Evolutionary conservation across 2,888 invertebrate genomes (phyloP).

Genomic region (Drosophila emarginata): DNA sequence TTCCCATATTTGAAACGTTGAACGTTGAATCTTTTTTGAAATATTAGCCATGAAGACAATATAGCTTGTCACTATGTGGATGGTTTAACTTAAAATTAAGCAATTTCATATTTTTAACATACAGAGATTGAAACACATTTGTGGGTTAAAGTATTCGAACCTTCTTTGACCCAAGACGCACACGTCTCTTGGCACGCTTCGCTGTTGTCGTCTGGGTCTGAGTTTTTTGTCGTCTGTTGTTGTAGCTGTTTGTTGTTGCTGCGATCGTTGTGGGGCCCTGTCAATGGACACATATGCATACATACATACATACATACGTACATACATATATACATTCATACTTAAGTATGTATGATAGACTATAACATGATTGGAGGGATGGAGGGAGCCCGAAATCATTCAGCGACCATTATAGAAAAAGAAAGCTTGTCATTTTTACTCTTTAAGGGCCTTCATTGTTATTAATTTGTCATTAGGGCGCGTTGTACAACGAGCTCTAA

Average conservation of each 20-base stretch:
- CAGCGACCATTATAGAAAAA: constrained; percentile 56
- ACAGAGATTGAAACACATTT: not conserved
- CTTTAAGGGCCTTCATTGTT: constrained; percentile 47
- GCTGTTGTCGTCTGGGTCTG: constrained; percentile 14
- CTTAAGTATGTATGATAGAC: constrained; percentile 13
- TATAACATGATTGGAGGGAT: not conserved
- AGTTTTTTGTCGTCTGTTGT: constrained; percentile 8
- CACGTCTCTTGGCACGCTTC: constrained; percentile 23
- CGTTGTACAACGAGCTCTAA: constrained; percentile 61
- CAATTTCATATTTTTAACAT: not conserved
- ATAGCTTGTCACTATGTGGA: too few relatives aligned
- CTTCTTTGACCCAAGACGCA: constrained; percentile 11
- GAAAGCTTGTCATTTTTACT: constrained; percentile 63
- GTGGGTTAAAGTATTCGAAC: constrained; percentile 50
- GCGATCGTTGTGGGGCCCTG: constrained; percentile 44
- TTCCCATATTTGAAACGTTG: too few relatives aligned
- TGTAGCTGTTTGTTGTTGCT: constrained; percentile 3
- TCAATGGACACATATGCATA: constrained; percentile 50
- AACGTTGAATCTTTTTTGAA: too few relatives aligned
- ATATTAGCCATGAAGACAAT: too few relatives aligned
- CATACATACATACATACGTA: too few relatives aligned
- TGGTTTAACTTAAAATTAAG: too few relatives aligned
- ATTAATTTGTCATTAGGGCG: constrained; percentile 65
- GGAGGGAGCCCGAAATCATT: constrained; percentile 14
- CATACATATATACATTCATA: too few relatives aligned